Evolutionary conservation across 30 jellyfish, hydroid and myxozoan species (phyloP).

Genomic region (Pelagia noctiluca): DNA sequence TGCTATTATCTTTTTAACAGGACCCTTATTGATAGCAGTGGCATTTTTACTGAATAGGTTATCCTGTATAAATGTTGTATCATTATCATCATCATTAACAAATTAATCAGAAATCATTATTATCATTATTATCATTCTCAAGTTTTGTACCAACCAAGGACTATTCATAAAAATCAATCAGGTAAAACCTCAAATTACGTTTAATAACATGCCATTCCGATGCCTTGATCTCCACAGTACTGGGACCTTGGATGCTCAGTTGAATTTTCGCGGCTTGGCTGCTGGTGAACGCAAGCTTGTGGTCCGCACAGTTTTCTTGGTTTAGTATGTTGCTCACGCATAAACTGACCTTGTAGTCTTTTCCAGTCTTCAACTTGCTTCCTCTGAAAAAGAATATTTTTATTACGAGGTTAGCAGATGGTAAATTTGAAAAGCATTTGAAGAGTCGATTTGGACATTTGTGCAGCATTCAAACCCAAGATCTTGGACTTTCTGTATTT

Average conservation of each 20-base stretch:
- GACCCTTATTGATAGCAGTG: too few species aligned
- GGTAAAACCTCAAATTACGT: conserved; percentile 22
- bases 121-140: too few species aligned
- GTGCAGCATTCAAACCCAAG: conserved; percentile 65
- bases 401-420: background rate
- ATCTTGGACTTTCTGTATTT: conserved; percentile 6
- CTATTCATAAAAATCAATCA: too few species aligned
- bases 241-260: conserved; percentile 65
- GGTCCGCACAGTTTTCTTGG: conserved; percentile 12
- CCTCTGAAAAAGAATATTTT: conserved; percentile 33
- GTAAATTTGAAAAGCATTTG: background rate
- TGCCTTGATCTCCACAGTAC: conserved; percentile 36
- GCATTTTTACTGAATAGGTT: too few species aligned
- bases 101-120: too few species aligned
- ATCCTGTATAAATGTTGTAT: too few species aligned
- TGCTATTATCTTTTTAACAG: too few species aligned
- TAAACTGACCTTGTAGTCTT: background rate
- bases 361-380: background rate
- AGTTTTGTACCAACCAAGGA: too few species aligned
- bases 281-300: background rate
- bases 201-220: conserved; percentile 13
- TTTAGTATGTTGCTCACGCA: conserved; percentile 33
- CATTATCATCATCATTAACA: too few species aligned
- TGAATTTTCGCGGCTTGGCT: conserved; percentile 35
- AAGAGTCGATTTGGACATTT: background rate